phyloP scores from a whole-genome alignment of 2,113 vertebrate species.

The Notiomystis cincta region DNA sequence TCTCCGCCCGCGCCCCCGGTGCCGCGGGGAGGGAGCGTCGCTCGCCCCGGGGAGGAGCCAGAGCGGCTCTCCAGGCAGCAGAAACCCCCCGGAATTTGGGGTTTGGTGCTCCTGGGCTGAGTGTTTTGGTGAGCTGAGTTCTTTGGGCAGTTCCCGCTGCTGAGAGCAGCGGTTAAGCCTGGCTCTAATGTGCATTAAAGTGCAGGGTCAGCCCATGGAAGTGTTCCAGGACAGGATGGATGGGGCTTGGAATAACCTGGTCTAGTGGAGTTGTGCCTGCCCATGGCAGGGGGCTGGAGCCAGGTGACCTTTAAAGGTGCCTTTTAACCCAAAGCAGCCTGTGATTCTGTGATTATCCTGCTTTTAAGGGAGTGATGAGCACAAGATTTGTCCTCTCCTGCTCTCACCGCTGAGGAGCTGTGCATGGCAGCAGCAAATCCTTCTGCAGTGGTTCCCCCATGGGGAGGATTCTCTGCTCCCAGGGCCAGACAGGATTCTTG shows the following conservation, averaged over 20 bases:
- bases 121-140: not conserved
- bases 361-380: not conserved
- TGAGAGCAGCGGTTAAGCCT: fast-evolving
- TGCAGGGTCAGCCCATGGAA: not conserved
- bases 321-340: not conserved
- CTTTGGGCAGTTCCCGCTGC: not conserved
- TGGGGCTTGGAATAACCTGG: not conserved
- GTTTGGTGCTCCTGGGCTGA: fast-evolving
- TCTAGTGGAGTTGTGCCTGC: not conserved
- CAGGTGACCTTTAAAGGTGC: not conserved
- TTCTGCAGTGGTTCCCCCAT: not conserved
- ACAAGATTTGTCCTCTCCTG: not conserved
- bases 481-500: not conserved
- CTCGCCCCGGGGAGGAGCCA: not conserved
- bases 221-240: not conserved
- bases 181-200: fast-evolving
- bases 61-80: fast-evolving
- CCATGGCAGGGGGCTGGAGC: not conserved
- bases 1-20: not conserved
- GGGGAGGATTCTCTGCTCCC: not conserved
- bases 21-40: not conserved
- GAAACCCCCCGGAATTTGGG: fast-evolving
- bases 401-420: not conserved
- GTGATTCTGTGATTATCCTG: not conserved
- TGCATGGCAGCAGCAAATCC: not conserved